These are phyloP conservation scores for Galago senegalensis DNA, from an alignment of 2,797 vertebrate species.

Conservation along the genomic window DNA sequence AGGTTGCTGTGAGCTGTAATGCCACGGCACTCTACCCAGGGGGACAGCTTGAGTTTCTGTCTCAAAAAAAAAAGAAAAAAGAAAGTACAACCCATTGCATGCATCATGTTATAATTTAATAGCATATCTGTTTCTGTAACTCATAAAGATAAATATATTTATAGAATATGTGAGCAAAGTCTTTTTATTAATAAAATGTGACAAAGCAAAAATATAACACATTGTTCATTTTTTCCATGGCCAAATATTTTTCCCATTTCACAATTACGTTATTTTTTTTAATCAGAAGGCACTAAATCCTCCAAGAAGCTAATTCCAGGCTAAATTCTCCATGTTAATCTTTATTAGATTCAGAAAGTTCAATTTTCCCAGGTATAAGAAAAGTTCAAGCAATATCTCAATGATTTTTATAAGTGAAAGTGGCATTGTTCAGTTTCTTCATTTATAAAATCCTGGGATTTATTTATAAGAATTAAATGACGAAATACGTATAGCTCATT, in stretches of 20 bases:
- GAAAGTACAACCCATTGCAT: neutral
- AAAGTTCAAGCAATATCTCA: neutral
- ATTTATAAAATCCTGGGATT: neutral
- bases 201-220: neutral
- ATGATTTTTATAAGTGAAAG: neutral
- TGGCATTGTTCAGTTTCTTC: neutral
- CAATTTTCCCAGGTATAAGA: neutral
- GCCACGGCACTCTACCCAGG: too few species aligned
- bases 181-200: neutral
- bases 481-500: neutral
- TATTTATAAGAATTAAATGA: neutral
- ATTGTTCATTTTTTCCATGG: neutral
- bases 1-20: too few species aligned
- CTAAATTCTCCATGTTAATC: neutral
- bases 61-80: too few species aligned
- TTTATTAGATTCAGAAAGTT: neutral
- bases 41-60: too few species aligned
- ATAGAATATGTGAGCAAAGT: neutral
- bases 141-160: neutral
- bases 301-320: neutral
- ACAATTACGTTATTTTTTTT: neutral
- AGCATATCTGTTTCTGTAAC: neutral
- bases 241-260: neutral
- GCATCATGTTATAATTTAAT: neutral
- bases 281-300: neutral